Percentiles rank a stretch among this genome's conserved stretches.
Evolutionary conservation across 2,113 vertebrate genomes (phyloP).

Genomic region (Sciurus niger): DNA sequence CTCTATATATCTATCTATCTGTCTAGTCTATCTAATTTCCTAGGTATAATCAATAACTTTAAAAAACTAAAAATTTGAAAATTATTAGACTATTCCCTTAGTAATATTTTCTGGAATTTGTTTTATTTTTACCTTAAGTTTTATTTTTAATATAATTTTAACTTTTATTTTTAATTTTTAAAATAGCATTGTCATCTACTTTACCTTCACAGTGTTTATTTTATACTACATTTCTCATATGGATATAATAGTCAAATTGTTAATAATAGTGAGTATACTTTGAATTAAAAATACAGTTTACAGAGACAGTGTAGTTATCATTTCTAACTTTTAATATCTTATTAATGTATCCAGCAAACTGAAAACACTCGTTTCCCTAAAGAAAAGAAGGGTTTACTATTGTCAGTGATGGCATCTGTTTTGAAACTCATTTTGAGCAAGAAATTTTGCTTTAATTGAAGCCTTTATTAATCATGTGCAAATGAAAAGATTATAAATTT

Average conservation of each 20-base stretch:
- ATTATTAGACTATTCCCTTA: not conserved
- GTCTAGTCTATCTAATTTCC: not conserved
- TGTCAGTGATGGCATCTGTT: constrained; percentile 43
- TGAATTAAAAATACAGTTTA: not conserved
- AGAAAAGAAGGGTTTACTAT: not conserved
- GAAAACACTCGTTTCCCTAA: constrained; percentile 1
- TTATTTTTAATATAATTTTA: not conserved
- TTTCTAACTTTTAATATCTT: constrained; percentile 20
- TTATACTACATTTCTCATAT: not conserved
- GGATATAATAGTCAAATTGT: not conserved
- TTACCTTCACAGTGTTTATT: not conserved
- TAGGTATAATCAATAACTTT: not conserved
- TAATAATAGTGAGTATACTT: constrained; percentile 12
- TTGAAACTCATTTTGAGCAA: constrained; percentile 50
- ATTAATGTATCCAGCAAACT: not conserved
- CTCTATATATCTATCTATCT: not conserved
- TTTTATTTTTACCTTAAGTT: not conserved
- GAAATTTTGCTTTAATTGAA: constrained; percentile 42
- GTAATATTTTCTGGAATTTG: not conserved
- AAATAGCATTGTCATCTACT: not conserved
- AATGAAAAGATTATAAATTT: constrained; percentile 36
- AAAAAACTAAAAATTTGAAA: not conserved
- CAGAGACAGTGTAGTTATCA: not conserved
- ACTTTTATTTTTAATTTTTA: constrained; percentile 7
- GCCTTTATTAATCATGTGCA: constrained; percentile 39